A percentile compares a stretch with the other conserved stretches of the same genome.
Conservation (phyloP, 2,113 vertebrate species). For the Peromyscus californicus region DNA sequence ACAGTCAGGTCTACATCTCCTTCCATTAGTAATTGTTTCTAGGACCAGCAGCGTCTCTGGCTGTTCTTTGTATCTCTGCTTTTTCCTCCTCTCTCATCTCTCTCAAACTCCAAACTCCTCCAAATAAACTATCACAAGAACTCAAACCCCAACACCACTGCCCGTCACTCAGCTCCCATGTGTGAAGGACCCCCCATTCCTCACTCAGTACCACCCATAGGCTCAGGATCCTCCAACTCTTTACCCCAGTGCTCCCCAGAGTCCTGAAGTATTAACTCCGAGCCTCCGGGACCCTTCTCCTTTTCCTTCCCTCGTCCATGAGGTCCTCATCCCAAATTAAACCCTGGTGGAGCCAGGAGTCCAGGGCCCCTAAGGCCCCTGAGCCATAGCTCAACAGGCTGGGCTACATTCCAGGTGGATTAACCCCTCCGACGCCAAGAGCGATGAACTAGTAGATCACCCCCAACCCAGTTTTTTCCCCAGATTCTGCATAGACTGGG, state of each 20-base stretch:
- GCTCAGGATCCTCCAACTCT: constrained; percentile 10
- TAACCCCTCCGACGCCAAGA: constrained; percentile 81
- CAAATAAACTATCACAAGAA: constrained; percentile 23
- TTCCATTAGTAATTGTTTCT: constrained; percentile 7
- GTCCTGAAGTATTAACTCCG: constrained; percentile 33
- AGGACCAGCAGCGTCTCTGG: background rate
- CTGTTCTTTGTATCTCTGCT: background rate
- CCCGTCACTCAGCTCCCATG: background rate
- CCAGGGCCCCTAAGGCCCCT: constrained; percentile 77
- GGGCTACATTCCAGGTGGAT: constrained; percentile 83
- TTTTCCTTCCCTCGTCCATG: constrained; percentile 60
- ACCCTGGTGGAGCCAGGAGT: constrained; percentile 79
- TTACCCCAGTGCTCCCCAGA: background rate
- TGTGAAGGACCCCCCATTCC: background rate
- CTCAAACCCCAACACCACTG: constrained; percentile 13
- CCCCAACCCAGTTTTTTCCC: background rate
- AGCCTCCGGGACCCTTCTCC: constrained; percentile 29
- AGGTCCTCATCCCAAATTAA: constrained; percentile 64
- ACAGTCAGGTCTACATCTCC: background rate
- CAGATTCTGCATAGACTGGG: constrained; percentile 1
- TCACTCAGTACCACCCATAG: background rate
- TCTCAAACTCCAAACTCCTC: constrained; percentile 51
- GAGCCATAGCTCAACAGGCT: constrained; percentile 82
- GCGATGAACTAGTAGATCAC: constrained; percentile 52
- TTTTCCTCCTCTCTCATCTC: background rate